Conservation (phyloP, 2,888 invertebrate genomes). For the Tetranychus piercei region DNA sequence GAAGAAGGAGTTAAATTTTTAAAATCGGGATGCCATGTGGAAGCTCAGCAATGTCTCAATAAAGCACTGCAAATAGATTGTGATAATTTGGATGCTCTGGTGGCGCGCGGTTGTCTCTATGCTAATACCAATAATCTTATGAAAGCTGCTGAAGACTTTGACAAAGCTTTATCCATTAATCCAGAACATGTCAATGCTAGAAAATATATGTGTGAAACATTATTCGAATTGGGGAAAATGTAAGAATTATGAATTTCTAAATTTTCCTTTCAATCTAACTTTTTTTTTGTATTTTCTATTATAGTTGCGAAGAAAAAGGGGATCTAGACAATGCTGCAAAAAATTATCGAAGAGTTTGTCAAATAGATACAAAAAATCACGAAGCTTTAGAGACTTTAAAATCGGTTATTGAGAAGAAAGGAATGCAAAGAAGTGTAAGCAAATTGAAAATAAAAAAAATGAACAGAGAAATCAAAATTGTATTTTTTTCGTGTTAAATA, state of each 20-base stretch:
- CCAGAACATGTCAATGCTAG: conserved; percentile 77
- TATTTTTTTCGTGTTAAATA: not conserved
- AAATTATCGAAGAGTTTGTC: conserved; percentile 8
- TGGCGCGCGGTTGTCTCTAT: conserved; percentile 69
- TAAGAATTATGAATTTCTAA: conserved; percentile 28
- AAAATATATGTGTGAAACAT: conserved; percentile 79
- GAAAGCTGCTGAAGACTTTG: conserved; percentile 84
- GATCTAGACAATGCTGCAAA: conserved; percentile 12
- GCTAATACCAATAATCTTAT: conserved; percentile 84
- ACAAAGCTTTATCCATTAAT: conserved; percentile 68
- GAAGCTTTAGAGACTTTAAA: conserved; percentile 11
- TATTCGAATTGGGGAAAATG: conserved; percentile 62
- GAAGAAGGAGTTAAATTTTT: conserved; percentile 89
- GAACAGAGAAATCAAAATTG: not conserved
- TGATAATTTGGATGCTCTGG: conserved; percentile 73
- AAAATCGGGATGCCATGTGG: conserved; percentile 74
- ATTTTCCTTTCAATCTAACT: not conserved
- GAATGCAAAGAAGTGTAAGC: not conserved
- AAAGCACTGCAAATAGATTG: conserved; percentile 80
- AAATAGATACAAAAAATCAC: conserved; percentile 11
- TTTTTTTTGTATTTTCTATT: conserved; percentile 5
- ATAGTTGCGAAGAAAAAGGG: conserved; percentile 13
- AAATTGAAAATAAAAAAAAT: not conserved
- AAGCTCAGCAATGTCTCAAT: conserved; percentile 83
- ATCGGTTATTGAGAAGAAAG: not conserved